Base-by-base conservation (phyloP, 2,888 invertebrate species). In the Heliconius cydno region DNA sequence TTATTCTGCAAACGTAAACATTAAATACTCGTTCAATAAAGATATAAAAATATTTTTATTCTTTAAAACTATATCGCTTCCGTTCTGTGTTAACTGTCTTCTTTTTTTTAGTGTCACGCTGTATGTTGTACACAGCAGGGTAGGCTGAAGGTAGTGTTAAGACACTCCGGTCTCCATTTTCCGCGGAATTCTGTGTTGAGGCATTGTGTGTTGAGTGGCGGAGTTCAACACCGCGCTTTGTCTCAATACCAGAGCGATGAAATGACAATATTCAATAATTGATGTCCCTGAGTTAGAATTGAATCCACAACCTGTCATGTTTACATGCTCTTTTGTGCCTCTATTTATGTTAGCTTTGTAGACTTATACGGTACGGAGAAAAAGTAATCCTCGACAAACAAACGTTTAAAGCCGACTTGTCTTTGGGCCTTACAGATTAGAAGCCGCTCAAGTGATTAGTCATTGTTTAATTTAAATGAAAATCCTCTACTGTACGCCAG, bases 391-490 rank as follows among this genome's bases (percentile, higher is more conserved):
- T 63, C 60, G 68, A 63, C 60, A 68, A 75, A 79, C 68, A 79
- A 75, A 66, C 25, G 46, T 34, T 74, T 75, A 79, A 60, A 79
- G 73, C 74, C 74, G 78, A 66, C 78, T 60, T 74, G 60, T 79
- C 34, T 41, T 60, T 15, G 13, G 10, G 57, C 66, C 38, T 78
- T 57, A 46, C 46, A 78, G 78, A 78, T 78, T 73, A 78, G 66
- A 68, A 34, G 74, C 34, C 68, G 68, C 41, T 46, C 41, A 74
- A 67, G 57, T 75, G 0, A 22, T 22, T 52, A 28, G 34, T n/a
- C 57, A 60, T 75, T 79, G 68, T 70, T 67, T 66, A 78, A 73
- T 73, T 73, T 73, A 15, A 72, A 73, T 6, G 41, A 60, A 63
- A 77, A 70, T 41, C n/a, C 41, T 38, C 25, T 15, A 41, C 70